Evolutionary conservation across 2,113 vertebrate species (phyloP).

Genomic region (Mionectes macconnelli): DNA sequence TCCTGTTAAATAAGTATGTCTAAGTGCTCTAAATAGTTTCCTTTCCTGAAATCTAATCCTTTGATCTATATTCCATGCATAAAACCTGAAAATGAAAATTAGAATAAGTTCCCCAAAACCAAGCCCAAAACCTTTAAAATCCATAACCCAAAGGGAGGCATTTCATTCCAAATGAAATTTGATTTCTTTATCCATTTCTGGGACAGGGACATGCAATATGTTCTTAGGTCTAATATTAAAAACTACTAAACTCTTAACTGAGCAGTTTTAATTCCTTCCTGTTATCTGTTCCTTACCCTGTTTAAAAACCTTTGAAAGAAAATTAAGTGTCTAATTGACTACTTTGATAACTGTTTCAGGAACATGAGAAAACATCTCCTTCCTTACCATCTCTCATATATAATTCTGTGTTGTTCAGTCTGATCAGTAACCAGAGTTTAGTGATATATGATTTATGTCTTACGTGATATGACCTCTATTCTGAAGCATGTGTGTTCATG

Average conservation of each 20-base stretch:
- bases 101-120: neutral
- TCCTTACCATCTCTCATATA: neutral
- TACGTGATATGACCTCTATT: neutral
- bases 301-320: neutral
- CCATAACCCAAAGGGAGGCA: neutral
- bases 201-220: neutral
- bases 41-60: neutral
- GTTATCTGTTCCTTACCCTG: neutral
- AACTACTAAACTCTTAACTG: conserved; percentile 32
- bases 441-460: neutral
- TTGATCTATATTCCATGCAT: neutral
- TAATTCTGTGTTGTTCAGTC: neutral
- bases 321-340: neutral
- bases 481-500: neutral
- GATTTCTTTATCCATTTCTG: neutral
- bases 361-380: neutral
- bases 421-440: neutral
- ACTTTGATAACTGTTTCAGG: neutral
- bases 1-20: neutral
- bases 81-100: neutral
- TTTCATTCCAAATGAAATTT: neutral
- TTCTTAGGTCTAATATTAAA: conserved; percentile 7
- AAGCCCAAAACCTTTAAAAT: neutral
- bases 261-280: conserved; percentile 30
- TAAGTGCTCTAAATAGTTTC: neutral